phyloP scores from a whole-genome alignment of 2,797 vertebrate species.

The Enteromius mattozi region DNA sequence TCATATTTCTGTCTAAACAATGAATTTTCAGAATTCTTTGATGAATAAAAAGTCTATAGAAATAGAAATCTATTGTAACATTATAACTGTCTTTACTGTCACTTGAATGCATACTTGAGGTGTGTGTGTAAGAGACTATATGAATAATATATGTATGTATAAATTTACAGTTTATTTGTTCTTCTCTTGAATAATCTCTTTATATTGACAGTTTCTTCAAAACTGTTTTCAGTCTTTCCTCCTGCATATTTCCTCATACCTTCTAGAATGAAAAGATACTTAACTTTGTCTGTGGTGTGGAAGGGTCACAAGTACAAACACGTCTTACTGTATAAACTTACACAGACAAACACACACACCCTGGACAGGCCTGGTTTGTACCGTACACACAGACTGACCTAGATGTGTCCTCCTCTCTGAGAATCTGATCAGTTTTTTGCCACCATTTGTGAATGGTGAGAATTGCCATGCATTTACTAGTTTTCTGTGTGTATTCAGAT shows the following conservation, averaged over 20 bases:
- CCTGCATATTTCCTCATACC: not conserved
- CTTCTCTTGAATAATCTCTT: slow-evolving; percentile 15
- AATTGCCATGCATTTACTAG: not conserved
- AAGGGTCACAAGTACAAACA: slow-evolving; percentile 77
- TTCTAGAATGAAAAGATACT: slow-evolving; percentile 81
- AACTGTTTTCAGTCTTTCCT: slow-evolving; percentile 5
- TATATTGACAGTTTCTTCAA: not conserved
- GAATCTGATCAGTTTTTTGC: not conserved
- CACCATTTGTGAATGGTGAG: not conserved
- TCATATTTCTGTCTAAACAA: not conserved
- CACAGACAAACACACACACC: not conserved
- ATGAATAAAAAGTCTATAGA: not conserved
- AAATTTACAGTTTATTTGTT: not conserved
- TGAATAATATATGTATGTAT: no score
- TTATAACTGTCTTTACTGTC: not conserved
- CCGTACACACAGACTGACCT: slow-evolving; percentile 8
- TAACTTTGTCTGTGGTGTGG: slow-evolving; percentile 82
- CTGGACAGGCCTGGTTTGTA: not conserved
- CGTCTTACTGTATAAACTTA: not conserved
- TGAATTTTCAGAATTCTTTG: not conserved
- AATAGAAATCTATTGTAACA: not conserved
- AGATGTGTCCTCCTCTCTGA: slow-evolving; percentile 5
- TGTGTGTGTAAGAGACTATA: no score
- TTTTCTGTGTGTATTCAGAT: slow-evolving; percentile 71
- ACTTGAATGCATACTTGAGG: not conserved